phyloP scores from a whole-genome alignment of 2,797 vertebrate species.

The Craterocephalus amniculus region DNA sequence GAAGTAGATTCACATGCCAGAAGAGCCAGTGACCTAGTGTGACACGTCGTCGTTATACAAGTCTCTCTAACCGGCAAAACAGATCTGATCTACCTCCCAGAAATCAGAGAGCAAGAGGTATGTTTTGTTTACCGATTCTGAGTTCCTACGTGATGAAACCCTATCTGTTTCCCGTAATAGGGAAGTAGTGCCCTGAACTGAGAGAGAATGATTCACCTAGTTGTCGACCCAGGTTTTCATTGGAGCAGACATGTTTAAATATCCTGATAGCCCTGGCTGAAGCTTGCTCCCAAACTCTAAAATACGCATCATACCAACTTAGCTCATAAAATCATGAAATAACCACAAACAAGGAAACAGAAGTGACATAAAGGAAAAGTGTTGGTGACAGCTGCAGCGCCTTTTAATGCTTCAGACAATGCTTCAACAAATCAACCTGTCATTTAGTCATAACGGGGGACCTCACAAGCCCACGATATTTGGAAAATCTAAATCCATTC shows the following conservation, averaged over 20 bases:
- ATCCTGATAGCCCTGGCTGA: constrained; percentile 56
- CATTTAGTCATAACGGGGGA: background rate
- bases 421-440: constrained; percentile 12
- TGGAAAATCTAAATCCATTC: constrained; percentile 1
- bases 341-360: constrained; percentile 1
- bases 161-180: constrained; percentile 71
- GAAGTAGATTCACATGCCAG: constrained; percentile 52
- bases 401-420: constrained; percentile 41
- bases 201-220: constrained; percentile 69
- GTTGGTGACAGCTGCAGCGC: background rate
- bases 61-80: constrained; percentile 37
- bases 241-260: constrained; percentile 56
- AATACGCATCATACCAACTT: background rate
- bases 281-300: constrained; percentile 22
- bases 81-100: constrained; percentile 43
- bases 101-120: constrained; percentile 57
- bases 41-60: constrained; percentile 60
- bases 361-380: constrained; percentile 5
- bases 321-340: background rate
- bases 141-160: constrained; percentile 76
- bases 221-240: constrained; percentile 64
- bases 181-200: constrained; percentile 57
- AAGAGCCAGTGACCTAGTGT: constrained; percentile 48
- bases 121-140: constrained; percentile 71
- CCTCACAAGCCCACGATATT: background rate